Evolutionary conservation across 2,888 invertebrate genomes (phyloP).

Genomic region (Dorcus hopei): DNA sequence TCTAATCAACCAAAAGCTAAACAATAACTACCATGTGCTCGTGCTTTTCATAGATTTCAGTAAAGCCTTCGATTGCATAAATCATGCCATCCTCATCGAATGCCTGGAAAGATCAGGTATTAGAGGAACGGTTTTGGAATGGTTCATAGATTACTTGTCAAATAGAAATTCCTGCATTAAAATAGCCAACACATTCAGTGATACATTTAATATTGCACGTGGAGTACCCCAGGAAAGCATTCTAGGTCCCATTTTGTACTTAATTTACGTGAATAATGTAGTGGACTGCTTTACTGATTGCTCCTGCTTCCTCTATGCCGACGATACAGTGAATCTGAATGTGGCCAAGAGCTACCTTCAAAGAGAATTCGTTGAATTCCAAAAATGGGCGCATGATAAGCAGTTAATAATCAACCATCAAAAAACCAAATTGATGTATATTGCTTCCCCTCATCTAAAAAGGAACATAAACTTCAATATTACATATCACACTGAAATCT

Average conservation of each 20-base stretch:
- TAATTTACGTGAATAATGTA: background rate
- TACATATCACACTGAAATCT: too few relatives aligned
- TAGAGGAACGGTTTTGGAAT: too few relatives aligned
- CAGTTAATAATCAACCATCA: background rate
- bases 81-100: too few relatives aligned
- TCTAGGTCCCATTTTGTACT: too few relatives aligned
- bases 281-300: background rate
- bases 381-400: slow-evolving; percentile 1
- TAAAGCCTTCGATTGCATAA: too few relatives aligned
- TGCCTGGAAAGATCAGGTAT: too few relatives aligned
- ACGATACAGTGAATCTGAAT: background rate
- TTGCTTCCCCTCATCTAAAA: background rate
- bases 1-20: too few relatives aligned
- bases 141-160: too few relatives aligned
- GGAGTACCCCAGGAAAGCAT: background rate
- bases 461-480: background rate
- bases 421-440: background rate
- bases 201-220: background rate
- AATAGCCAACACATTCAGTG: background rate
- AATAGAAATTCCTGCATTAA: background rate
- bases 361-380: background rate
- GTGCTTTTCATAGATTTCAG: too few relatives aligned
- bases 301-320: background rate
- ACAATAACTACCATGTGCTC: too few relatives aligned
- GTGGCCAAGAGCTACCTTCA: background rate